Conservation (phyloP, 2,888 invertebrate species). For the Limnephilus auricula region DNA sequence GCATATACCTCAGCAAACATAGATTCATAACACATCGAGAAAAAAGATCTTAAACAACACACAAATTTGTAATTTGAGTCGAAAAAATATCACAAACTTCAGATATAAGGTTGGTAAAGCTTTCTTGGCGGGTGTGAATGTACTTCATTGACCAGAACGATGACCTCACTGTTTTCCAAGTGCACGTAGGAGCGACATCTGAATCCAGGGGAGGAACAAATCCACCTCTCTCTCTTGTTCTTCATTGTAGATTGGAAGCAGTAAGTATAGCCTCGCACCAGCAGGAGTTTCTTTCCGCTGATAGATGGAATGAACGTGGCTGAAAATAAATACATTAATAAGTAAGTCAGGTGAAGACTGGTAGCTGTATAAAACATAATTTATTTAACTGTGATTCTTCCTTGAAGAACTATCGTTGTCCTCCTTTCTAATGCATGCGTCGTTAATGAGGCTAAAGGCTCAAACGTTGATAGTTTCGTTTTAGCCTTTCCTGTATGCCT, state of each 20-base stretch:
- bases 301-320: conserved; percentile 25
- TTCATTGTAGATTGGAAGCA: conserved; percentile 72
- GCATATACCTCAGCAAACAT: too few species aligned
- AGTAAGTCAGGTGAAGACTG: not conserved
- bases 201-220: not conserved
- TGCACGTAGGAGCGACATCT: not conserved
- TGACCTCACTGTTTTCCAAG: not conserved
- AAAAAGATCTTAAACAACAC: too few species aligned
- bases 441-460: not conserved
- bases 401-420: not conserved
- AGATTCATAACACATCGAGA: too few species aligned
- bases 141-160: not conserved
- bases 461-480: too few species aligned
- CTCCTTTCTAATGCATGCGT: too few species aligned
- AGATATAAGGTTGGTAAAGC: not conserved
- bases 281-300: conserved; percentile 74
- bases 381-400: not conserved
- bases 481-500: too few species aligned
- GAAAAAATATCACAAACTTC: too few species aligned
- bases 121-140: not conserved
- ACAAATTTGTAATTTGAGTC: too few species aligned
- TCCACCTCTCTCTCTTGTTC: not conserved
- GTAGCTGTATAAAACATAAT: not conserved
- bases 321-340: not conserved
- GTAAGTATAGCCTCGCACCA: conserved; percentile 75